Evolutionary conservation across 2,888 invertebrate genomes (phyloP).

Genomic region (Anoncus sp.): DNA sequence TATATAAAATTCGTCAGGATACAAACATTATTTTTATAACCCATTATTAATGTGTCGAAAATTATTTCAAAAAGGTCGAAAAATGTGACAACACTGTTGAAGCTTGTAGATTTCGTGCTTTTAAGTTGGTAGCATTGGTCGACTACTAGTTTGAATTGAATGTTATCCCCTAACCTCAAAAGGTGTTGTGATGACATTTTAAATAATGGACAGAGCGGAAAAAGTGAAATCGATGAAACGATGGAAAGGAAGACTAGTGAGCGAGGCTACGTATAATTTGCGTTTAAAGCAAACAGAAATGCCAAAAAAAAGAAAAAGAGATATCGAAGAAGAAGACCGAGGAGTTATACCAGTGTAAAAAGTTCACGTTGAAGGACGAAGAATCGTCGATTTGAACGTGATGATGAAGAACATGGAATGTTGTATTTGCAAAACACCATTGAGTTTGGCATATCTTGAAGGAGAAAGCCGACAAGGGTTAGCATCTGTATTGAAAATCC

Average conservation of each 20-base stretch:
- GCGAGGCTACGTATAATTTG: conserved; percentile 19
- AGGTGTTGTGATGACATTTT: conserved; percentile 24
- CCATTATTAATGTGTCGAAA: conserved; percentile 10
- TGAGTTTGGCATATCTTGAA: too few relatives aligned
- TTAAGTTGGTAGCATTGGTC: conserved; percentile 26
- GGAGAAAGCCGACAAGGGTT: too few relatives aligned
- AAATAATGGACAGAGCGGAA: conserved; percentile 28
- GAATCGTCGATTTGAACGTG: too few relatives aligned
- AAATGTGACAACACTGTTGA: conserved; percentile 23
- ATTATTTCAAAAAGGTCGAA: conserved; percentile 16
- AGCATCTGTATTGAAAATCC: too few relatives aligned
- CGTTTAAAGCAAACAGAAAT: conserved; percentile 8
- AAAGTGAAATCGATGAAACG: conserved; percentile 22
- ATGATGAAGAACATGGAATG: too few relatives aligned
- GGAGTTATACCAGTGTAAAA: background rate
- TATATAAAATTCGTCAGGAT: conserved; percentile 13
- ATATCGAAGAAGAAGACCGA: conserved; percentile 17
- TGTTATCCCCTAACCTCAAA: conserved; percentile 26
- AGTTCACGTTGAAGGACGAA: too few relatives aligned
- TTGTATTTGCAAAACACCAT: too few relatives aligned
- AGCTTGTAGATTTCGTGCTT: conserved; percentile 8
- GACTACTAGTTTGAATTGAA: conserved; percentile 23
- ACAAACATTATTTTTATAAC: conserved; percentile 12
- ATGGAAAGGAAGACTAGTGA: conserved; percentile 13
- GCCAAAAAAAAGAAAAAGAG: conserved; percentile 13